Evolutionary conservation across 1,140 invertebrate species (phyloP).

Genomic region (Mylabris phalerata): DNA sequence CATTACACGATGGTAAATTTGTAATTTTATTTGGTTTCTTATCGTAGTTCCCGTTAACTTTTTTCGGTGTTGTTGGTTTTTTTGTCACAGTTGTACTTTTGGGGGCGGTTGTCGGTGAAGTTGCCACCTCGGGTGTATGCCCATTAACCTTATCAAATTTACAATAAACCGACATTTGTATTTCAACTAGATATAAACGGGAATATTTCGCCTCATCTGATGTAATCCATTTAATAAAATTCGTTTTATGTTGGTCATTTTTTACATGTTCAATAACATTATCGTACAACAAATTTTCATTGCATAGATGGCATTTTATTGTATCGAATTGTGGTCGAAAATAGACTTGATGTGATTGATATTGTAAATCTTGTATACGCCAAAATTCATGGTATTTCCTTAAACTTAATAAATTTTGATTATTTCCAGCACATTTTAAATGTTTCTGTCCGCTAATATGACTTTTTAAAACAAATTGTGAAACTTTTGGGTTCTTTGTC

Average conservation of each 20-base stretch:
- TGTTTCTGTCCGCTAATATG: constrained; percentile 27
- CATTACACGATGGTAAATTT: background rate
- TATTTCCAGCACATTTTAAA: constrained; percentile 10
- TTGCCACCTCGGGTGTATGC: constrained; percentile 1
- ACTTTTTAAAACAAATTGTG: constrained; percentile 5
- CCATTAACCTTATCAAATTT: constrained; percentile 18
- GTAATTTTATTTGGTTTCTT: background rate
- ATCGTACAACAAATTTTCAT: constrained; percentile 6
- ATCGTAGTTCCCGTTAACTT: background rate
- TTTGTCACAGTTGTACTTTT: no score
- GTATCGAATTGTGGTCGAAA: constrained; percentile 9
- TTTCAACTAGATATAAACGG: constrained; percentile 19
- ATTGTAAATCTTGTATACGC: constrained; percentile 16
- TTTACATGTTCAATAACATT: constrained; percentile 16
- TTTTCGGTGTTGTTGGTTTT: background rate
- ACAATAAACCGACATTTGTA: constrained; percentile 23
- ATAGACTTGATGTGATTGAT: constrained; percentile 31
- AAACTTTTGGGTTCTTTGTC: constrained; percentile 12
- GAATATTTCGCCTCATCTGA: constrained; percentile 6
- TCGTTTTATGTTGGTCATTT: constrained; percentile 17
- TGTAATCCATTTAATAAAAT: constrained; percentile 13
- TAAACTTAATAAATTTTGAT: constrained; percentile 5
- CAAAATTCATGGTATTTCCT: constrained; percentile 26
- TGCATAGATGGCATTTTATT: background rate
- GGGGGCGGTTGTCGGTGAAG: background rate